Percentiles rank a stretch among this genome's conserved stretches.
These are phyloP conservation scores for Empidonax traillii DNA, from an alignment of 2,113 vertebrate genomes.

Conservation along the genomic window DNA sequence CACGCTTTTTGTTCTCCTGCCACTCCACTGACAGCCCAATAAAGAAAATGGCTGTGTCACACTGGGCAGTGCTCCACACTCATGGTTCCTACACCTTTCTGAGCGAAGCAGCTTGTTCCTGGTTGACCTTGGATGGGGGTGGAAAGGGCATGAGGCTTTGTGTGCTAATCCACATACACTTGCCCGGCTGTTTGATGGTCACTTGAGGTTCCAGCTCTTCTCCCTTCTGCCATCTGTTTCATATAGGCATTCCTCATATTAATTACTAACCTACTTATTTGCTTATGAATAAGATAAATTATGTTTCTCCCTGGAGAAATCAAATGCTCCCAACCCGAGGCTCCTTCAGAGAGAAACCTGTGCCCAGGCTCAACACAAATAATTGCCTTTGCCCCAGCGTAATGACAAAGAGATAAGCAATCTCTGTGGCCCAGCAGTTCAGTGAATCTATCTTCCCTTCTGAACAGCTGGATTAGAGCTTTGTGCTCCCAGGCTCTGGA, in stretches of 20 bases:
- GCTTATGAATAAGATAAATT: constrained; percentile 25
- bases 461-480: constrained; percentile 7
- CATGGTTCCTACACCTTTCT: fast-evolving
- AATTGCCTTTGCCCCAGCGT: background rate
- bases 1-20: background rate
- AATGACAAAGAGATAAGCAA: constrained; percentile 28
- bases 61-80: fast-evolving
- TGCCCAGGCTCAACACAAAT: background rate
- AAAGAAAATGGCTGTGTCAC: fast-evolving
- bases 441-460: background rate
- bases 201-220: background rate
- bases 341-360: constrained; percentile 13
- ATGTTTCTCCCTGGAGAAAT: constrained; percentile 32
- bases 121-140: background rate
- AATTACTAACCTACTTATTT: constrained; percentile 35
- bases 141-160: background rate
- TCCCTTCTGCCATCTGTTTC: background rate
- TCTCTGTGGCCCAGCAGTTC: background rate
- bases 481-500: background rate
- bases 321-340: background rate
- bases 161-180: fast-evolving
- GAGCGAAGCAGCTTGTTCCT: fast-evolving
- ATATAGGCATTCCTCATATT: background rate
- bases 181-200: background rate
- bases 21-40: background rate